Base-by-base conservation (phyloP, 1,140 invertebrate genomes). In the Aethina tumida region DNA sequence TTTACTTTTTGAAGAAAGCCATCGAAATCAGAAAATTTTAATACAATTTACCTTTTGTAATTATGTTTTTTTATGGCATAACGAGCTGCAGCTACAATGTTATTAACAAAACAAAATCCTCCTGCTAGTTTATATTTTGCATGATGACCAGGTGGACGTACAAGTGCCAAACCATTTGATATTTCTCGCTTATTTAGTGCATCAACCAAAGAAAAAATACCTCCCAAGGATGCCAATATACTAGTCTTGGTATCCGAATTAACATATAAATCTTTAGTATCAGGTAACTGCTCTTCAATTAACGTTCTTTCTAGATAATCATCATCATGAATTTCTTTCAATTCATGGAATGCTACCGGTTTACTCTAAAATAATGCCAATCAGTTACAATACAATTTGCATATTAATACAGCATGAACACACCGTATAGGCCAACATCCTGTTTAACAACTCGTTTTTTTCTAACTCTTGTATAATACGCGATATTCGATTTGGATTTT, bases 41-140 rank as follows among this genome's bases (percentile, higher is more conserved):
- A n/a, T 4, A 15, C 21, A 14, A 38, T 40, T 51, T 56, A 78
- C 77, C 72, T 70, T 47, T 77, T 70, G 7, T 81, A 31, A n/a
- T 43, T 45, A 29, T 46, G 34, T 21, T 45, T 45, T 15, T 46
- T 55, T 4, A 78, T 57, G 2, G 86, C 82, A 65, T 88, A 79
- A 58, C 71, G 74, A 6, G 89, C 87, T 12, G 81, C 87, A 20
- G 91, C 62, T 0, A 82, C 81, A 4, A 89, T 77, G 60, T 87
- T 90, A 64, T 93, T 94, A 50, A 92, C 84, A 41, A 92, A 75
- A 56, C 90, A 94, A 64, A 93, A 95, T 1, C 90, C 90, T 56
- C 77, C 77, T 5, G 84, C 74, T 30, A 66, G 58, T 41, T 77
- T 72, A 15, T 62, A 48, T 53, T 79, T 80, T 1, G 87, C 86